Evolutionary conservation across 35 echinoderm and acorn worm genomes (phyloP).

Genomic region (Heliocidaris tuberculata): DNA sequence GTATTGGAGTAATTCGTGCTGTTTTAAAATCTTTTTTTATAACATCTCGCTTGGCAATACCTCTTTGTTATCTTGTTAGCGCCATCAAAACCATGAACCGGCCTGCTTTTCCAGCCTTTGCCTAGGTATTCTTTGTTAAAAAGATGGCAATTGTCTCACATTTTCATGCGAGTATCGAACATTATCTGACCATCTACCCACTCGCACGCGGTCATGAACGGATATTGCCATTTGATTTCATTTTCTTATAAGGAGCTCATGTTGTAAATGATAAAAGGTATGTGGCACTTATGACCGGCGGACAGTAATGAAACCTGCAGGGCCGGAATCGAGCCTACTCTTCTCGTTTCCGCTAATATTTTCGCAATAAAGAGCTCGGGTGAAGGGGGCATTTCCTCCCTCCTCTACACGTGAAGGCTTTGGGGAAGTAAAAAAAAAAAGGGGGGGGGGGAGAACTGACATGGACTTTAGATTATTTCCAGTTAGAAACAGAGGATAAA

Average conservation of each 20-base stretch:
- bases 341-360: neutral
- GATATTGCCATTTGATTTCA: constrained; percentile 5
- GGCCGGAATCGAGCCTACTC: neutral
- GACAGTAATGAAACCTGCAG: neutral
- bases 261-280: constrained; percentile 13
- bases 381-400: neutral
- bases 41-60: too few species aligned
- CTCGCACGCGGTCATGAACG: neutral
- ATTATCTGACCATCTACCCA: neutral
- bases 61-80: too few species aligned
- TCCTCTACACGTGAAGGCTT: neutral
- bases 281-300: neutral
- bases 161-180: neutral
- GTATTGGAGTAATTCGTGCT: too few species aligned
- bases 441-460: neutral
- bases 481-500: neutral
- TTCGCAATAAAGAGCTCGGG: neutral
- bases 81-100: too few species aligned
- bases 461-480: neutral
- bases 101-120: neutral
- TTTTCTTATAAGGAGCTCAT: neutral
- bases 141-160: too few species aligned
- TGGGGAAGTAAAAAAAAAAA: neutral
- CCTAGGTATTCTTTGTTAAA: neutral
- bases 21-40: too few species aligned